These are phyloP conservation scores for Siderastrea siderea DNA, from an alignment of 92 coral and sea anemone genomes.

Conservation along the genomic window DNA sequence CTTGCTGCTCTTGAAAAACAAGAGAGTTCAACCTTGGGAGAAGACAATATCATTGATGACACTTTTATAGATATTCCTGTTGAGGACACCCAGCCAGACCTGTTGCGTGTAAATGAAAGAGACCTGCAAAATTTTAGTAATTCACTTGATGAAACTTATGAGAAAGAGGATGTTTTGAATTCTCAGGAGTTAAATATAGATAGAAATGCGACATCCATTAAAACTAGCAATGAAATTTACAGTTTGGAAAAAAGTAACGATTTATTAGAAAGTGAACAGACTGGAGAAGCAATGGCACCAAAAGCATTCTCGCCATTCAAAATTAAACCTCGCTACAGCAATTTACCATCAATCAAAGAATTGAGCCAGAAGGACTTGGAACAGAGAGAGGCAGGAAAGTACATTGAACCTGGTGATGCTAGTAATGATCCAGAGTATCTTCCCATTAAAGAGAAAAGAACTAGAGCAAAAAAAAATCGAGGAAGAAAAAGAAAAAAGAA, in stretches of 20 bases:
- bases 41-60: conserved; percentile 82
- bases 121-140: not conserved
- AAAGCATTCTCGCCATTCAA: conserved; percentile 83
- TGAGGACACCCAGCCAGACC: conserved; percentile 41
- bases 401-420: not conserved
- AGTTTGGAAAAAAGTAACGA: conserved; percentile 9
- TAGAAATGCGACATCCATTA: not conserved
- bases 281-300: conserved; percentile 14
- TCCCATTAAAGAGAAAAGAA: not conserved
- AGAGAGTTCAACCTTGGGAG: conserved; percentile 71
- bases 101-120: not conserved
- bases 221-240: conserved; percentile 4
- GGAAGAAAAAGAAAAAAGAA: conserved; percentile 32
- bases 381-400: conserved; percentile 31
- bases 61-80: conserved; percentile 95
- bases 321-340: conserved; percentile 76
- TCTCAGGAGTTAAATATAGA: not conserved
- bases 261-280: conserved; percentile 6
- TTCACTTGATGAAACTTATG: not conserved
- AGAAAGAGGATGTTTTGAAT: not conserved
- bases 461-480: conserved; percentile 31
- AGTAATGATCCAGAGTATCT: not conserved
- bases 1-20: conserved; percentile 84
- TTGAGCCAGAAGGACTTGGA: conserved; percentile 78
- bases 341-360: conserved; percentile 86